phyloP scores from a whole-genome alignment of 1,140 invertebrate species.

The Lethrus apterus region DNA sequence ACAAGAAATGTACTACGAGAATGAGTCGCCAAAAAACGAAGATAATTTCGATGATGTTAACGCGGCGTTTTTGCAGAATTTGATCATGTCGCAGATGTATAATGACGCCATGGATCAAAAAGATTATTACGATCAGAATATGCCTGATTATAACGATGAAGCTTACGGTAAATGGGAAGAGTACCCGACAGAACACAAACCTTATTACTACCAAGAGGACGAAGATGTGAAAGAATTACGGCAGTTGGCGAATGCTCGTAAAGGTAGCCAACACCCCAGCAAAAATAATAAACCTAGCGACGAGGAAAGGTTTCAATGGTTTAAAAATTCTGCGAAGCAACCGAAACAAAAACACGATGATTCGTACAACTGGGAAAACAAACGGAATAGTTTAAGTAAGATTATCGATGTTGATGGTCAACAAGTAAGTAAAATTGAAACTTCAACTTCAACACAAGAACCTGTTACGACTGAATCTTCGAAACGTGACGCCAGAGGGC shows the following conservation, averaged over 20 bases:
- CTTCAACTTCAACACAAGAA: slow-evolving; percentile 15
- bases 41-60: slow-evolving; percentile 49
- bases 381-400: slow-evolving; percentile 29
- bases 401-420: slow-evolving; percentile 9
- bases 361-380: slow-evolving; percentile 43
- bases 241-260: slow-evolving; percentile 46
- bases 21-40: slow-evolving; percentile 37
- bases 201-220: slow-evolving; percentile 43
- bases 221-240: slow-evolving; percentile 54
- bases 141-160: slow-evolving; percentile 40
- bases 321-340: slow-evolving; percentile 19
- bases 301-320: slow-evolving; percentile 27
- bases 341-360: slow-evolving; percentile 9
- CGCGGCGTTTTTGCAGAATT: slow-evolving; percentile 54
- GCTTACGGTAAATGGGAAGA: slow-evolving; percentile 30
- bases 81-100: slow-evolving; percentile 55
- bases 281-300: slow-evolving; percentile 25
- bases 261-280: slow-evolving; percentile 43
- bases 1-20: slow-evolving; percentile 54
- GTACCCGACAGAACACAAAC: slow-evolving; percentile 14
- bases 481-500: slow-evolving; percentile 39
- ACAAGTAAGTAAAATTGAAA: slow-evolving; percentile 1
- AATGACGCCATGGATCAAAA: slow-evolving; percentile 46
- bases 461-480: slow-evolving; percentile 21
- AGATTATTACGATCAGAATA: slow-evolving; percentile 28